phyloP scores from a whole-genome alignment of 2,888 invertebrate genomes.

The Meghimatium bilineatum region DNA sequence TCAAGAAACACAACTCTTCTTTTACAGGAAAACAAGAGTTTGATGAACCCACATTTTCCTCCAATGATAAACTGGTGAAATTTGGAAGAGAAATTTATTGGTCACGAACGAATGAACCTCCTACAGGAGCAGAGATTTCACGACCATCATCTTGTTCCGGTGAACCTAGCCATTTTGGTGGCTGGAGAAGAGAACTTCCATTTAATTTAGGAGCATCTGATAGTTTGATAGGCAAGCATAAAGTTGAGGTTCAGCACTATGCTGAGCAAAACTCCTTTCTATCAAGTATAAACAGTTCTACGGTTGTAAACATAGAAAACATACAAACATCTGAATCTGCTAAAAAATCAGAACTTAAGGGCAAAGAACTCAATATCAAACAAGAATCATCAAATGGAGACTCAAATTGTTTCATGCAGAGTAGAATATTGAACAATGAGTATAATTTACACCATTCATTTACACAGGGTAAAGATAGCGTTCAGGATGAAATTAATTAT shows the following conservation, averaged over 20 bases:
- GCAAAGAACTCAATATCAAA: not conserved
- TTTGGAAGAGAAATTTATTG: not conserved
- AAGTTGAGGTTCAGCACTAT: not conserved
- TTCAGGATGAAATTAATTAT: not conserved
- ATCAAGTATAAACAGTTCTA: not conserved
- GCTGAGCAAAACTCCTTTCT: not conserved
- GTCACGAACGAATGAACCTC: slow-evolving; percentile 30
- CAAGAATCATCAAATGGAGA: not conserved
- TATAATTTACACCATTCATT: not conserved
- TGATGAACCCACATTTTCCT: not conserved
- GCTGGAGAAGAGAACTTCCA: not conserved
- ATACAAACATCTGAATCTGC: not conserved
- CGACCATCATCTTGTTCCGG: slow-evolving; percentile 14
- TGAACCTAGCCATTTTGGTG: slow-evolving; percentile 13
- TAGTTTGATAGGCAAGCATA: not conserved
- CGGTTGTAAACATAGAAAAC: not conserved
- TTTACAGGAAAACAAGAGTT: not conserved
- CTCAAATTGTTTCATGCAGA: not conserved
- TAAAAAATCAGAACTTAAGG: not conserved
- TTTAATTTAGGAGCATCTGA: not conserved
- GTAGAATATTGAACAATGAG: not conserved
- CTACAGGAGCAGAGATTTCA: not conserved
- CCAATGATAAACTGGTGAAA: not conserved
- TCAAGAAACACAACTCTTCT: not conserved
- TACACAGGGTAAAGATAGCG: not conserved